These are phyloP conservation scores for Rhinichthys osculus DNA, from an alignment of 2,797 vertebrate species.

Conservation along the genomic window DNA sequence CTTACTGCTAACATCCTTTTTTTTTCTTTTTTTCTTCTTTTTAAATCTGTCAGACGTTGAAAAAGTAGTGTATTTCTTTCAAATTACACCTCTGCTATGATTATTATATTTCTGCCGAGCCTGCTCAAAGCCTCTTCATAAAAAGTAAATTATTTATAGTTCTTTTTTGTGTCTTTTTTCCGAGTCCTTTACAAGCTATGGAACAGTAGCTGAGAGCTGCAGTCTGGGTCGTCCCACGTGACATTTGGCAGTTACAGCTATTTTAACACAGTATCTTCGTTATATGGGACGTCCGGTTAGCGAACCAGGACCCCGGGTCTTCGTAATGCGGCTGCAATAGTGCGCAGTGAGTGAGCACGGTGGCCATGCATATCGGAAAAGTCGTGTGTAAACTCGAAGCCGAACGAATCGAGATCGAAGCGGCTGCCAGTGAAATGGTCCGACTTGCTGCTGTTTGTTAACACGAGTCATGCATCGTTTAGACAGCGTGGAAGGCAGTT, in stretches of 20 bases:
- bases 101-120: conserved; percentile 91
- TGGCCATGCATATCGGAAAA: conserved; percentile 72
- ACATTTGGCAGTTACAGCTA: conserved; percentile 87
- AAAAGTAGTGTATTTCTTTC: conserved; percentile 84
- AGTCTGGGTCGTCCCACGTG: conserved; percentile 75
- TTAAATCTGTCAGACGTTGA: conserved; percentile 79
- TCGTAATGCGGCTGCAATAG: conserved; percentile 67
- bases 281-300: conserved; percentile 63
- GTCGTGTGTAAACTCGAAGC: conserved; percentile 58
- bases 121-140: conserved; percentile 92
- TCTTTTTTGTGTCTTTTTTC: conserved; percentile 67
- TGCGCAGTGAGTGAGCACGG: conserved; percentile 65
- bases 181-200: conserved; percentile 84
- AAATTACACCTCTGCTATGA: conserved; percentile 82
- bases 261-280: conserved; percentile 80
- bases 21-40: conserved; percentile 37
- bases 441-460: conserved; percentile 65
- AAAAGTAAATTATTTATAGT: conserved; percentile 84
- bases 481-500: conserved; percentile 71
- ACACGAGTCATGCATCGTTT: conserved; percentile 68
- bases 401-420: not conserved
- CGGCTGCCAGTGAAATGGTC: conserved; percentile 67
- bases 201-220: conserved; percentile 83
- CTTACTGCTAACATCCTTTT: conserved; percentile 82
- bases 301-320: not conserved